Evolutionary conservation across 1,140 invertebrate species (phyloP).

Genomic region (Saccostrea echinata): DNA sequence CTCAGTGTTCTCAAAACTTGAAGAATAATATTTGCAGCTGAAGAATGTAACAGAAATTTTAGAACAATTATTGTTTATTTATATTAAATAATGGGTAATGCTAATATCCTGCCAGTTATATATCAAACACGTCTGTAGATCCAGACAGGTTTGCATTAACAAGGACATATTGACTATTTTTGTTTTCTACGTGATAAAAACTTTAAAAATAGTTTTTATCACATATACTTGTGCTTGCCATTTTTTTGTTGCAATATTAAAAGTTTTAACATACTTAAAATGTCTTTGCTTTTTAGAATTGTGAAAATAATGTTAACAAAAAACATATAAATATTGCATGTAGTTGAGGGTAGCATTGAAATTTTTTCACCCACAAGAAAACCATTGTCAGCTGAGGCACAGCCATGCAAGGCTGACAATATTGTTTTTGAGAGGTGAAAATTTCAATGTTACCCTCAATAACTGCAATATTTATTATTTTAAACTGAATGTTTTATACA

Average conservation of each 20-base stretch:
- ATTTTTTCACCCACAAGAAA: too few species aligned
- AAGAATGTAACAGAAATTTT: background rate
- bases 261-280: background rate
- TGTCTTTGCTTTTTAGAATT: background rate
- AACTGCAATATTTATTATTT: too few species aligned
- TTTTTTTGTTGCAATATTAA: constrained; percentile 32
- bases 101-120: background rate
- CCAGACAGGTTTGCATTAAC: background rate
- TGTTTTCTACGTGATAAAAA: background rate
- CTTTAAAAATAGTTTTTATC: background rate
- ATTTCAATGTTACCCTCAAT: too few species aligned
- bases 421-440: too few species aligned
- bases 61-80: background rate
- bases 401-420: too few species aligned
- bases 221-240: constrained; percentile 13
- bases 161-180: background rate
- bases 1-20: background rate
- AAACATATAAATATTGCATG: background rate
- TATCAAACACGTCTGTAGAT: background rate
- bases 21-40: background rate
- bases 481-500: too few species aligned
- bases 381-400: too few species aligned
- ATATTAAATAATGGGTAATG: background rate
- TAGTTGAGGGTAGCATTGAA: too few species aligned
- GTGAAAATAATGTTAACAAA: background rate